Evolutionary conservation across 2,797 vertebrate species (phyloP), one percentile per base, ranked within the genome.

Genomic region (Etheostoma nigrum): DNA sequence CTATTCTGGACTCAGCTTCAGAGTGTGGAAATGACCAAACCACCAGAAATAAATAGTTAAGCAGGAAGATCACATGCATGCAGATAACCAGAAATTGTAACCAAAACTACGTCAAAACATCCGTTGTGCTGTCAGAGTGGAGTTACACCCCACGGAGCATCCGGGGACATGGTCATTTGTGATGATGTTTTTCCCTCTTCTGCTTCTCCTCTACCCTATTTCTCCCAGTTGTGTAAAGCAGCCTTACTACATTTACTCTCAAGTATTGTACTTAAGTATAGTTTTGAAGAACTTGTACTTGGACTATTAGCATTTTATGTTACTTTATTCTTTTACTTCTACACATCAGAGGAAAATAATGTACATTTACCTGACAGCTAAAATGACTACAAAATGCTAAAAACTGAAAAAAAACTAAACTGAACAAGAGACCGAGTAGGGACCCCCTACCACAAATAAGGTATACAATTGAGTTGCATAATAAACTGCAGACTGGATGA

Each of bases 41-140:
- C 74, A 84, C 72, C 59, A 44, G 36, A 45, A 58, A 74, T 53
- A 80, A 91, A 80, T 13, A 62, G 30, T 78, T 77, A 64, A 33
- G 23, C 44, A 53, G 49, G 51, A 62, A 58, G 25, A 19, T 90
- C 84, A 90, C 78, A 89, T 82, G 84, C 14, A 40, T 8, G 18
- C 72, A 42, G 15, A 60, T 33, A 23, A 45, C 23, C 60, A 47
- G 64, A 71, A 42, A 73, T 54, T 19, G 4, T 45, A 54, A 74
- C 58, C 11, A 45, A 53, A 54, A 49, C 45, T 33, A 13, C 58
- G 40, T 42, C 36, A 36, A 78, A 52, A 44, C 45, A 61, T 1
- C 12, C 12, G 18, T 49, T 57, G 6, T 81, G 13, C 45, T 44
- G 10, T 18, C 2, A 21, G 6, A 59, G 44, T 13, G 21, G 18